Conservation (phyloP, 1,140 invertebrate species). For the Drosophila seguyi region DNA sequence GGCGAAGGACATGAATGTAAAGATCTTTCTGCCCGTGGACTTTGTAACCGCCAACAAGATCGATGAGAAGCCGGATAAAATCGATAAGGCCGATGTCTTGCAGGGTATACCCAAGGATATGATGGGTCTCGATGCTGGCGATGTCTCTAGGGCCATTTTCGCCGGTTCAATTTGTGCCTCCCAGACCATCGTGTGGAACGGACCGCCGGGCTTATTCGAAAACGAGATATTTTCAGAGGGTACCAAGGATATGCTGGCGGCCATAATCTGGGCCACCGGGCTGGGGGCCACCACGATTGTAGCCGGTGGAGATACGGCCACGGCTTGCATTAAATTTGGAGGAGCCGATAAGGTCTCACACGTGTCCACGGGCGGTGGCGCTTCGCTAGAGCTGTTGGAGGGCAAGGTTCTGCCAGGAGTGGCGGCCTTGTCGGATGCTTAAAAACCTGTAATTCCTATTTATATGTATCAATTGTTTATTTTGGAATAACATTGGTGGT, state of each 20-base stretch:
- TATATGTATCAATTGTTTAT: conserved; percentile 19
- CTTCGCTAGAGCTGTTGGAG: conserved; percentile 98
- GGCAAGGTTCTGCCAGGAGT: conserved; percentile 95
- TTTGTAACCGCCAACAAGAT: conserved; percentile 98
- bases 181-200: conserved; percentile 99
- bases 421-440: conserved; percentile 92
- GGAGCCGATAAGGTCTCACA: conserved; percentile 99
- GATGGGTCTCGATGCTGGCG: conserved; percentile 97
- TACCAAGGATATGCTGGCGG: conserved; percentile 96
- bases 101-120: conserved; percentile 95
- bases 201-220: conserved; percentile 98
- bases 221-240: conserved; percentile 96
- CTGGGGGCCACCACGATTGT: conserved; percentile 95
- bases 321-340: conserved; percentile 97
- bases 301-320: conserved; percentile 98
- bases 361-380: conserved; percentile 99
- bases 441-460: not conserved
- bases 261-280: conserved; percentile 94
- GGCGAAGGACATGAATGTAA: conserved; percentile 95
- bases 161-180: conserved; percentile 92
- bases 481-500: conserved; percentile 44
- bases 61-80: conserved; percentile 94
- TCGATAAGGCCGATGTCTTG: conserved; percentile 89
- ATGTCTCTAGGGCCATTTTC: conserved; percentile 92
- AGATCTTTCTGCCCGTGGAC: conserved; percentile 98